phyloP scores from a whole-genome alignment of 2,888 invertebrate genomes.

The Cheiracanthium punctorium region DNA sequence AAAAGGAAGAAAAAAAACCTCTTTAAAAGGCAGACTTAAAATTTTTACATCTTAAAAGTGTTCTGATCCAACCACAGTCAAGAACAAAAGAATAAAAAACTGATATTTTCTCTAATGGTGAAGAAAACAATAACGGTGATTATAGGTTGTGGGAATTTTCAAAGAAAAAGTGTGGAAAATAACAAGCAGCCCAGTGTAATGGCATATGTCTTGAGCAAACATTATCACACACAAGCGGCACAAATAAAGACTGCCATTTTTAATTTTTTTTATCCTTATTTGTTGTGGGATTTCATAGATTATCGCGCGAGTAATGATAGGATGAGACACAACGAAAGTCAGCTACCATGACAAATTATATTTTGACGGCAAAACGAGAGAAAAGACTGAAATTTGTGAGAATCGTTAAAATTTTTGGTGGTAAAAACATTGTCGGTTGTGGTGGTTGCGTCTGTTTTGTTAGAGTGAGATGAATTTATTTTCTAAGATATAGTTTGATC shows the following conservation, averaged over 20 bases:
- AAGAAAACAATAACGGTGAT: not conserved
- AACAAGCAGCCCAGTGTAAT: constrained; percentile 27
- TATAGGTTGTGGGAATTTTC: not conserved
- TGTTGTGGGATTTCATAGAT: constrained; percentile 36
- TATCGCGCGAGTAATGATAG: constrained; percentile 43
- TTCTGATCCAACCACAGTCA: not conserved
- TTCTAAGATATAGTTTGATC: too few species aligned
- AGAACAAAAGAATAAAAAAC: not conserved
- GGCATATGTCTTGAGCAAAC: constrained; percentile 21
- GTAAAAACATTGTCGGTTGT: too few species aligned
- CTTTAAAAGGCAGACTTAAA: too few species aligned
- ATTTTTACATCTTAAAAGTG: too few species aligned
- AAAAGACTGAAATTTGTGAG: not conserved
- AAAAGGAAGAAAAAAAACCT: too few species aligned
- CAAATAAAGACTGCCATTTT: constrained; percentile 15
- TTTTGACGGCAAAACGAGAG: constrained; percentile 1
- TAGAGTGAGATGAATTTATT: too few species aligned
- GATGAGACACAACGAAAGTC: constrained; percentile 21
- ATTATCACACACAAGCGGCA: constrained; percentile 37
- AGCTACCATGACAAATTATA: constrained; percentile 43
- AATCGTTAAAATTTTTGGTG: not conserved
- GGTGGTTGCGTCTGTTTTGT: too few species aligned
- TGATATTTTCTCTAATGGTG: not conserved
- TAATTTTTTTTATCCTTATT: constrained; percentile 16
- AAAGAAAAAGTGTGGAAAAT: not conserved